These are phyloP conservation scores for Netelia inedita DNA, from an alignment of 2,888 invertebrate species.

Conservation along the genomic window DNA sequence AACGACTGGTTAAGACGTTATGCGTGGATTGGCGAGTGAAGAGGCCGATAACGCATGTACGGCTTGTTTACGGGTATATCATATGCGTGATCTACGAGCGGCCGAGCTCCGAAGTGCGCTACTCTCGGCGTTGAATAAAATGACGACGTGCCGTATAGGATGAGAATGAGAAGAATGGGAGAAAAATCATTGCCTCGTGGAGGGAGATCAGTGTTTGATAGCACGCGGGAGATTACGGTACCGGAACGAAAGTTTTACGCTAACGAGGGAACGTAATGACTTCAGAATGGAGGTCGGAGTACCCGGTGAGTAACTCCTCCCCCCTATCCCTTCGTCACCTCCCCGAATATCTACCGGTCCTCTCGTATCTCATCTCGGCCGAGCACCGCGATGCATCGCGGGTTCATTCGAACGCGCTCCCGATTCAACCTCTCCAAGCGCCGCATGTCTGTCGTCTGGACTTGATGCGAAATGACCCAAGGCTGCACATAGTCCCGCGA, in stretches of 20 bases:
- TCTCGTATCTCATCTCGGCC: slow-evolving; percentile 46
- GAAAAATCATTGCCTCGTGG: not conserved
- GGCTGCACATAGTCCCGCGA: slow-evolving; percentile 43
- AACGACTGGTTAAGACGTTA: slow-evolving; percentile 43
- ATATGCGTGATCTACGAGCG: slow-evolving; percentile 16
- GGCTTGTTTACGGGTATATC: slow-evolving; percentile 26
- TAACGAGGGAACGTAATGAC: slow-evolving; percentile 66
- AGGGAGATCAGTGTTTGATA: slow-evolving; percentile 41
- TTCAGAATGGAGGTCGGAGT: slow-evolving; percentile 64
- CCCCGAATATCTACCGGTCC: slow-evolving; percentile 9
- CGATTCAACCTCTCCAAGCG: not conserved
- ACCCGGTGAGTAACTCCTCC: slow-evolving; percentile 43
- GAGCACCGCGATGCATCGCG: slow-evolving; percentile 1
- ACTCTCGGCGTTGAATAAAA: slow-evolving; percentile 6
- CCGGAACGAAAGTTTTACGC: slow-evolving; percentile 69
- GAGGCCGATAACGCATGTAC: slow-evolving; percentile 25
- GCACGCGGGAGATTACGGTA: slow-evolving; percentile 36
- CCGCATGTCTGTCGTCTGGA: not conserved
- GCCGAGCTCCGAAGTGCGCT: slow-evolving; percentile 19
- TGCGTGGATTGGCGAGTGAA: slow-evolving; percentile 29
- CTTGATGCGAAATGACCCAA: slow-evolving; percentile 54
- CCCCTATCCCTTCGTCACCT: not conserved
- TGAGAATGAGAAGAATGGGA: slow-evolving; percentile 27
- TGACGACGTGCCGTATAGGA: slow-evolving; percentile 8
- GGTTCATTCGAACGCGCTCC: slow-evolving; percentile 12